Percentiles rank a stretch among this genome's conserved stretches.
phyloP scores from a whole-genome alignment of 2,797 vertebrate genomes.

The Graptemys geographica region DNA sequence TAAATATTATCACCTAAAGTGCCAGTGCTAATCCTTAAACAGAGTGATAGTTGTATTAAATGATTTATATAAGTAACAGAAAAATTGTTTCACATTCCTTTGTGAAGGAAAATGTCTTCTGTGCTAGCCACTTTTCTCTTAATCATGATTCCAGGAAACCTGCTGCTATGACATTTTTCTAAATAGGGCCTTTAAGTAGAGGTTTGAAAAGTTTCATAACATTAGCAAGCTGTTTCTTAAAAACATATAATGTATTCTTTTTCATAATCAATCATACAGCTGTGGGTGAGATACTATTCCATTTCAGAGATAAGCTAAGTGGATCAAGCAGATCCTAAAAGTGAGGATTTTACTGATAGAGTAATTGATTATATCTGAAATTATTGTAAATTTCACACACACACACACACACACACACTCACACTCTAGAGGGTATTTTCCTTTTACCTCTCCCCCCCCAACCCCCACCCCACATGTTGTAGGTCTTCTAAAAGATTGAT shows the following conservation, averaged over 20 bases:
- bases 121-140: slow-evolving; percentile 24
- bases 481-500: background rate
- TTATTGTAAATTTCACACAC: too few species aligned
- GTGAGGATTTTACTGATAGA: background rate
- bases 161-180: slow-evolving; percentile 59
- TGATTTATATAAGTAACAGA: slow-evolving; percentile 51
- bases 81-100: slow-evolving; percentile 49
- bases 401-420: too few species aligned
- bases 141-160: slow-evolving; percentile 49
- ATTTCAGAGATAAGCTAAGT: slow-evolving; percentile 41
- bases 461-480: background rate
- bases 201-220: slow-evolving; percentile 39
- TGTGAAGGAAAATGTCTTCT: slow-evolving; percentile 25
- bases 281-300: slow-evolving; percentile 3
- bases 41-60: slow-evolving; percentile 47
- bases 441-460: background rate
- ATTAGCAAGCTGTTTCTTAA: slow-evolving; percentile 40
- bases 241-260: slow-evolving; percentile 22
- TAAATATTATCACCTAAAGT: background rate
- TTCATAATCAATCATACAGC: background rate
- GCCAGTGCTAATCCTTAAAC: slow-evolving; percentile 59
- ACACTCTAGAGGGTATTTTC: background rate
- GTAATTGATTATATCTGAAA: background rate
- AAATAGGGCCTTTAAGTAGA: slow-evolving; percentile 50
- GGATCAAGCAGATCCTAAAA: slow-evolving; percentile 38